Base-by-base conservation (phyloP, 2,888 invertebrate species). In the Lithophane leautieri region DNA sequence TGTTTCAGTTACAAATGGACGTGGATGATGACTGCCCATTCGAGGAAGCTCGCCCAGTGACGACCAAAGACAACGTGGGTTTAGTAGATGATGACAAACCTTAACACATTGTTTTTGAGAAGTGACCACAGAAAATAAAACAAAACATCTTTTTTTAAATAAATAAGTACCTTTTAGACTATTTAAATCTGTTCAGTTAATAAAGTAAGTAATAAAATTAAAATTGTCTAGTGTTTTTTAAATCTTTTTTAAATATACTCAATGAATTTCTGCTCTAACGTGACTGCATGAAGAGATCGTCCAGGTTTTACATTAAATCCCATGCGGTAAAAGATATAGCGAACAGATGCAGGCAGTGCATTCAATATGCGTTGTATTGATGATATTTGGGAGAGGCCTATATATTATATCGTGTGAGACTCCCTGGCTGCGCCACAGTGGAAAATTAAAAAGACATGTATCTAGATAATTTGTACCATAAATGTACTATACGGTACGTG, bases 1-100 rank as follows among this genome's bases (percentile, higher is more conserved):
- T 62, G 47, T 88, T 89, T 62, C 83, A 90, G 90, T 73, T 81
- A 58, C 69, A 86, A 40, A 86, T 90, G 8, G 88, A 90, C 62
- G 86, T 87, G 7, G 78, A 81, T 4, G 90, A 88, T 0, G 89
- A 89, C 70, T 68, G 75, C 16, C 81, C 84, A 7, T 88, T 90
- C 14, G 83, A 81, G 3, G 86, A 87, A 0, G 50, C 82, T 1
- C 79, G 76, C 0, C 79, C 82, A 61, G 71, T 42, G 25, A 84
- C 84, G 2, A 62, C 65, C 12, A 60, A 79, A 9, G 81, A 83
- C 44, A 54, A 83, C 28, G 54, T 70, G 12, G 70, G 52, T 25
- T 70, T 81, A 50, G 84, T 83, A 2, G 28, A 63, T 9, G 19
- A 70, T 11, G 42, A 66, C 2, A 4, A 79, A 42, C 0, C 2